Base-by-base conservation (phyloP, 2,888 invertebrate genomes). In the Cataglyphis rosenhaueri region DNA sequence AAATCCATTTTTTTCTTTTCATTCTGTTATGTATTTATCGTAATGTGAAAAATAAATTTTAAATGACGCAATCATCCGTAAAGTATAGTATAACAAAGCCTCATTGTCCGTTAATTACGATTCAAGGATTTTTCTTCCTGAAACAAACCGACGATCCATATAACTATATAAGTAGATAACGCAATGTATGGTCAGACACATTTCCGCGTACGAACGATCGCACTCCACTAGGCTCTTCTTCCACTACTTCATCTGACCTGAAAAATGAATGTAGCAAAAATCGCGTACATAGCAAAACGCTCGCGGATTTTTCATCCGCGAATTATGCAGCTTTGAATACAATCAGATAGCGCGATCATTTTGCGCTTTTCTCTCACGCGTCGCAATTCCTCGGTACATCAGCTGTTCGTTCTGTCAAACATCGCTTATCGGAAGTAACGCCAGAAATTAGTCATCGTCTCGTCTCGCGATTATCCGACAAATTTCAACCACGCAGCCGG, bases 401-500 rank as follows among this genome's bases (percentile, higher is more conserved):
- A 48, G 44, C 3, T 48, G 10, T 18, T 57, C 25, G 10, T 18
- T 18, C 21, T 15, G 52, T 3, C 35, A 12, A 64, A 74, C 44
- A n/a, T 18, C 29, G 57, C 25, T 21, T 6, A 2, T 5, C 32
- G 74, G 32, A 74, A 74, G 38, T 74, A 75, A 71, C 62, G 15
- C n/a, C 18, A 18, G n/a, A 52, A 52, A 52, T 52, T 12, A 15
- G 52, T 75, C 25, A 25, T 64, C 35, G 32, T 52, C 12, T 75
- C 52, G 29, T 18, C 21, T 48, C 12, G 35, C 18, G 48, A 75
- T 75, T 65, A 65, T 65, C 35, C 12, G 52, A 65, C 48, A 65
- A 75, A 75, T 75, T 65, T 75, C 75, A 75, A 4, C 4, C 52
- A 75, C 64, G 74, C 32, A 32, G n/a, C 10, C 10, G 8, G 35